Percentiles rank a stretch among this genome's conserved stretches.
Evolutionary conservation across 1,140 invertebrate genomes (phyloP).

Genomic region (Phymorhynchus buccinoides): DNA sequence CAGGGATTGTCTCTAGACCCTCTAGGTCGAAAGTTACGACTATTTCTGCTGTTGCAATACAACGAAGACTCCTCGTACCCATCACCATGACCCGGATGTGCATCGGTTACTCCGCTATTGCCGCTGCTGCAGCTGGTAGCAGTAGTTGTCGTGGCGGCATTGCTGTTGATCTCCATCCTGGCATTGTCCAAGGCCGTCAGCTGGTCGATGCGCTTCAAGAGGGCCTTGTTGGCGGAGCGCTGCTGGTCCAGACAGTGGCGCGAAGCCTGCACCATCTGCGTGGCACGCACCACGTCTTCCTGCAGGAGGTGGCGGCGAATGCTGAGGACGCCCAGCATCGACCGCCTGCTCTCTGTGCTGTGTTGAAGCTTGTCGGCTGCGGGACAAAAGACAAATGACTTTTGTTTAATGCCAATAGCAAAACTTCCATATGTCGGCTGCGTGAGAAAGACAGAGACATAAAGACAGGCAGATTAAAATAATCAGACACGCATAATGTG

Average conservation of each 20-base stretch:
- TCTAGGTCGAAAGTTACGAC: neutral
- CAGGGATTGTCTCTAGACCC: neutral
- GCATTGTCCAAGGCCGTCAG: conserved; percentile 7
- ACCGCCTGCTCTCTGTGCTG: neutral
- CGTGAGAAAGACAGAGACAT: too few relatives aligned
- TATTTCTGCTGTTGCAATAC: conserved; percentile 18
- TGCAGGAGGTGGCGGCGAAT: conserved; percentile 1
- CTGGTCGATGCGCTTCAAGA: conserved; percentile 27
- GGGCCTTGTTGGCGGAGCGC: conserved; percentile 5
- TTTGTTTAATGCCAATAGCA: neutral
- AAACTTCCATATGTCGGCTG: too few relatives aligned
- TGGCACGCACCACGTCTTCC: conserved; percentile 19
- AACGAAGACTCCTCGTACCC: neutral
- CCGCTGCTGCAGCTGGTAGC: conserved; percentile 9
- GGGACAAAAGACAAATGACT: neutral
- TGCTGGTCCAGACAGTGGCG: conserved; percentile 24
- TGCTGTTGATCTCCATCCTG: too few relatives aligned
- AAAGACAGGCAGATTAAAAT: too few relatives aligned
- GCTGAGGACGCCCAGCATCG: neutral
- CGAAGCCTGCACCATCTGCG: conserved; percentile 22
- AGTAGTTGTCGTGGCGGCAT: conserved; percentile 36
- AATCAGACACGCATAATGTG: too few relatives aligned
- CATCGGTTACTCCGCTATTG: conserved; percentile 17
- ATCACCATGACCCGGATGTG: neutral
- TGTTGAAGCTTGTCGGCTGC: neutral